phyloP scores from a whole-genome alignment of 2,888 invertebrate genomes.

The Dolichomitus sp. region DNA sequence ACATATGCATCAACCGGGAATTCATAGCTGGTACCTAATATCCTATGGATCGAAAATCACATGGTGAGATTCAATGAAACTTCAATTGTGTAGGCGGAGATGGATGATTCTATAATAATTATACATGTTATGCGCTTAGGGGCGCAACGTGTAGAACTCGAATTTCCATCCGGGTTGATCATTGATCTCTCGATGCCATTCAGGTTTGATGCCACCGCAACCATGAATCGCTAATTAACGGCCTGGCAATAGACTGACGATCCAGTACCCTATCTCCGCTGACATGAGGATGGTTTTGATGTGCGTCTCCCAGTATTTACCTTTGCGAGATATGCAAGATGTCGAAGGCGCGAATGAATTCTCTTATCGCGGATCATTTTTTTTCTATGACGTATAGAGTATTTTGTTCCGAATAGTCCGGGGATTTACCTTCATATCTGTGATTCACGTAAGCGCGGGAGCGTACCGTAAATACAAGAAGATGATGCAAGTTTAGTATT shows the following conservation, averaged over 20 bases:
- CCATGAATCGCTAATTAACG: conserved; percentile 1
- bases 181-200: neutral
- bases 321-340: neutral
- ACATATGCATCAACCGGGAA: neutral
- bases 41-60: neutral
- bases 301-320: conserved; percentile 1
- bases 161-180: neutral
- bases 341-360: neutral
- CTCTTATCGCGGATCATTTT: neutral
- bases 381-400: neutral
- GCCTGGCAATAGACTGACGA: neutral
- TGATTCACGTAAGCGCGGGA: neutral
- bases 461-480: neutral
- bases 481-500: neutral
- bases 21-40: neutral
- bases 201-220: neutral
- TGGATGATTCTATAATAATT: neutral
- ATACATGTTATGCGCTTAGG: conserved; percentile 1
- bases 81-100: neutral
- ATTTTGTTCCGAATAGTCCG: neutral
- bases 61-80: neutral
- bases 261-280: neutral
- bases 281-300: neutral
- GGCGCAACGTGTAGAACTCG: neutral
- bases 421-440: conserved; percentile 29